phyloP scores from a whole-genome alignment of 2,888 invertebrate genomes.

The Drosophila pegasa region DNA sequence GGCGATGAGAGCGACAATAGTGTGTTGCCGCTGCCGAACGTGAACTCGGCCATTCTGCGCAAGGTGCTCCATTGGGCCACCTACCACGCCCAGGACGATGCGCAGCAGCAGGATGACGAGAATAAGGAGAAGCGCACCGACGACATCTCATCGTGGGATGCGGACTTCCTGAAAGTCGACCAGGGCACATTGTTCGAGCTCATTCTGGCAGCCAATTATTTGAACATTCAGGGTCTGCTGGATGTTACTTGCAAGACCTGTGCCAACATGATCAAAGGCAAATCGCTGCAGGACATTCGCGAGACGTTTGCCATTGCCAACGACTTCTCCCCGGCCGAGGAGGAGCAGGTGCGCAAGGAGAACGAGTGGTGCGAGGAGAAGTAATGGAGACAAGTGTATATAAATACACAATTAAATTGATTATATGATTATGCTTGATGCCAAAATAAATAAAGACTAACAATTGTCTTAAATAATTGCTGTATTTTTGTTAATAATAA shows the following conservation, averaged over 20 bases:
- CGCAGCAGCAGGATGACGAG: conserved; percentile 98
- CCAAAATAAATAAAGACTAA: too few relatives aligned
- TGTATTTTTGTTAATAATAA: neutral
- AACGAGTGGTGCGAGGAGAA: conserved; percentile 91
- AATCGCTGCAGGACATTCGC: conserved; percentile 98
- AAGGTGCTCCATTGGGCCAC: conserved; percentile 98
- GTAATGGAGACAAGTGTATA: conserved; percentile 30
- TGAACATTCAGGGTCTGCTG: conserved; percentile 97
- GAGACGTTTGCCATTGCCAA: conserved; percentile 99
- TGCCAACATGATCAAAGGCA: conserved; percentile 99
- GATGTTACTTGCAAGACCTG: conserved; percentile 99
- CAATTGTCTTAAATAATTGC: too few relatives aligned
- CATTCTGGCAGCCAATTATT: conserved; percentile 98
- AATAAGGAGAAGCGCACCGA: conserved; percentile 99
- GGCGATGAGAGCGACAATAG: conserved; percentile 96
- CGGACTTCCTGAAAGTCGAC: conserved; percentile 99
- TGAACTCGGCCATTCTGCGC: conserved; percentile 97
- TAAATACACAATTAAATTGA: neutral
- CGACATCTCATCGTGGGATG: conserved; percentile 99
- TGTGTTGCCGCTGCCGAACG: conserved; percentile 98
- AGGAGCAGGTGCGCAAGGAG: conserved; percentile 98
- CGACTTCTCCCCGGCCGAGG: conserved; percentile 97
- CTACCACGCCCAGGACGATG: conserved; percentile 95
- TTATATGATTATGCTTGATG: too few relatives aligned
- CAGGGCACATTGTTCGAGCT: conserved; percentile 98